Conservation (phyloP, 1,140 invertebrate genomes). For the Pseudomyrmex sp. region DNA sequence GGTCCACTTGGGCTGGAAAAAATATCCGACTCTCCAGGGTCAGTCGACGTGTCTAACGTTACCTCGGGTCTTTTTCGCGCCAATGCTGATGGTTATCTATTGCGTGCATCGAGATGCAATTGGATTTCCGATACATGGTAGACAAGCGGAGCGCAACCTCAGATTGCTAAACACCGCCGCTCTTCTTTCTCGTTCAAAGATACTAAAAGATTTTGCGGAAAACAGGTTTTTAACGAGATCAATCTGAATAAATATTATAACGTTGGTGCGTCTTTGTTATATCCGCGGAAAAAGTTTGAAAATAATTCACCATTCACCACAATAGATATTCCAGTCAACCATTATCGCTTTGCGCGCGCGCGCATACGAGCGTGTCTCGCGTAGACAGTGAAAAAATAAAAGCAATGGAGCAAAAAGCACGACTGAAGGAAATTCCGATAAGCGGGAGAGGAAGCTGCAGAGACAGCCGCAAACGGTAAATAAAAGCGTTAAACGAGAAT, state of each 20-base stretch:
- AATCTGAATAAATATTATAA: neutral
- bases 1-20: slow-evolving; percentile 49
- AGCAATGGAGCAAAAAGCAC: slow-evolving; percentile 38
- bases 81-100: slow-evolving; percentile 7
- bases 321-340: slow-evolving; percentile 43
- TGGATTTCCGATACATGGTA: slow-evolving; percentile 14
- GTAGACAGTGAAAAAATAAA: neutral
- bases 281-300: neutral
- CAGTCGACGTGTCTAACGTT: slow-evolving; percentile 34
- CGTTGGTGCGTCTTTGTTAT: slow-evolving; percentile 3
- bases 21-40: slow-evolving; percentile 28
- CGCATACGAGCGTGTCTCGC: neutral
- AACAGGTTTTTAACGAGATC: too few species aligned
- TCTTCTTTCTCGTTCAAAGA: too few species aligned
- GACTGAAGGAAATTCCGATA: slow-evolving; percentile 49
- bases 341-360: slow-evolving; percentile 23
- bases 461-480: slow-evolving; percentile 77
- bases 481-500: slow-evolving; percentile 84
- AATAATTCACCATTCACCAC: neutral
- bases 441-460: slow-evolving; percentile 48
- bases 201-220: too few species aligned
- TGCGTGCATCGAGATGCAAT: slow-evolving; percentile 11
- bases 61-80: slow-evolving; percentile 3
- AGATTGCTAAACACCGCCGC: too few species aligned
- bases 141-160: too few species aligned